A percentile compares a stretch with the other conserved stretches of the same genome.
phyloP scores from a whole-genome alignment of 2,797 vertebrate species.

The Silurus aristotelis region DNA sequence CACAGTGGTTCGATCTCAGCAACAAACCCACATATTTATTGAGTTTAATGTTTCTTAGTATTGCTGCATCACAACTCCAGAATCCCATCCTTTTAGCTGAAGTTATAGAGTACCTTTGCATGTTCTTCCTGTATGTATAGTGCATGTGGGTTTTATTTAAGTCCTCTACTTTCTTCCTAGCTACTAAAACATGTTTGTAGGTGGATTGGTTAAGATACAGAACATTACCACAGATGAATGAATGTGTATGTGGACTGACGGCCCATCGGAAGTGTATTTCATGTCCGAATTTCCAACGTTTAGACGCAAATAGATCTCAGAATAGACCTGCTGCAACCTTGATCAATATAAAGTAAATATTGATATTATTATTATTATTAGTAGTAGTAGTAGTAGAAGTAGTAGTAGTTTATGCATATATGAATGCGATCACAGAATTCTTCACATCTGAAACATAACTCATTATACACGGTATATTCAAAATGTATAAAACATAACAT shows the following conservation, averaged over 20 bases:
- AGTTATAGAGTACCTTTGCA: neutral
- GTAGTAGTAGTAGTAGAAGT: too few species aligned
- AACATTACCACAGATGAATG: neutral
- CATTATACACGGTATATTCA: too few species aligned
- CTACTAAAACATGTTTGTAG: neutral
- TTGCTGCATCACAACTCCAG: neutral
- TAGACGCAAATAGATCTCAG: neutral
- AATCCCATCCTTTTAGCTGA: neutral
- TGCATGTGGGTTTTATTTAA: neutral
- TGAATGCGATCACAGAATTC: neutral
- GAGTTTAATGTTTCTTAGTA: neutral
- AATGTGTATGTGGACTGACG: neutral
- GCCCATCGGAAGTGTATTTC: neutral
- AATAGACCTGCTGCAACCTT: neutral
- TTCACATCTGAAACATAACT: neutral
- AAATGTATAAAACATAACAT: neutral
- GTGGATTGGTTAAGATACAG: neutral
- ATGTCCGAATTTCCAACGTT: neutral
- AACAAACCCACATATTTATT: neutral
- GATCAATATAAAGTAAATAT: neutral
- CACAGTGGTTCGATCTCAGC: neutral
- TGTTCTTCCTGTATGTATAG: neutral
- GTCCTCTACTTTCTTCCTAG: neutral
- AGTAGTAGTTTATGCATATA: neutral
- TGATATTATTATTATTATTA: neutral